These are phyloP conservation scores for Nixonia krombeini DNA, from an alignment of 1,140 invertebrate species.

Conservation along the genomic window DNA sequence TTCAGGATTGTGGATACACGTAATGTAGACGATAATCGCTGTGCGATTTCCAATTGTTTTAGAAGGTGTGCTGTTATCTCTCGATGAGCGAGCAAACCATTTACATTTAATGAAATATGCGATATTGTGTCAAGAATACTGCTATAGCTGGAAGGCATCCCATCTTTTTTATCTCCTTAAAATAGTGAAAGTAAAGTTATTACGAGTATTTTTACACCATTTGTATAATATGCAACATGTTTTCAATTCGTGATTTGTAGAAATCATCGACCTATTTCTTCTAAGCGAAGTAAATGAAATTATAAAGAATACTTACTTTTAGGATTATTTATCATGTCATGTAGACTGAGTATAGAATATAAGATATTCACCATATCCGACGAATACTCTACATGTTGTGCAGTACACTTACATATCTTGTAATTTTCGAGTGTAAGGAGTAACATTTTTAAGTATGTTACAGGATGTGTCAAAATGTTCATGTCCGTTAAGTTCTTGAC, in stretches of 20 bases:
- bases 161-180: constrained; percentile 29
- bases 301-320: constrained; percentile 52
- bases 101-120: constrained; percentile 45
- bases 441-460: constrained; percentile 47
- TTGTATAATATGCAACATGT: too few species aligned
- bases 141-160: constrained; percentile 44
- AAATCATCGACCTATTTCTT: too few species aligned
- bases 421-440: constrained; percentile 51
- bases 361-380: constrained; percentile 46
- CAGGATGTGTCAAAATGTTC: constrained; percentile 26
- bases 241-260: too few species aligned
- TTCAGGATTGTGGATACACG: constrained; percentile 59
- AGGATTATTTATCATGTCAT: constrained; percentile 18
- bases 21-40: constrained; percentile 53
- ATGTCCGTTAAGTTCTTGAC: constrained; percentile 40
- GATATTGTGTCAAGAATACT: constrained; percentile 17
- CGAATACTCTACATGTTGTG: constrained; percentile 51
- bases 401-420: constrained; percentile 35
- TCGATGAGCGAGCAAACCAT: constrained; percentile 54
- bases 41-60: constrained; percentile 48
- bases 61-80: constrained; percentile 56
- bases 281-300: too few species aligned
- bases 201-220: too few species aligned
- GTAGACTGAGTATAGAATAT: constrained; percentile 48
- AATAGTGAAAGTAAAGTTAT: too few species aligned